These are phyloP conservation scores for Machaerirhynchus nigripectus DNA, from an alignment of 2,113 vertebrate genomes.

Conservation along the genomic window DNA sequence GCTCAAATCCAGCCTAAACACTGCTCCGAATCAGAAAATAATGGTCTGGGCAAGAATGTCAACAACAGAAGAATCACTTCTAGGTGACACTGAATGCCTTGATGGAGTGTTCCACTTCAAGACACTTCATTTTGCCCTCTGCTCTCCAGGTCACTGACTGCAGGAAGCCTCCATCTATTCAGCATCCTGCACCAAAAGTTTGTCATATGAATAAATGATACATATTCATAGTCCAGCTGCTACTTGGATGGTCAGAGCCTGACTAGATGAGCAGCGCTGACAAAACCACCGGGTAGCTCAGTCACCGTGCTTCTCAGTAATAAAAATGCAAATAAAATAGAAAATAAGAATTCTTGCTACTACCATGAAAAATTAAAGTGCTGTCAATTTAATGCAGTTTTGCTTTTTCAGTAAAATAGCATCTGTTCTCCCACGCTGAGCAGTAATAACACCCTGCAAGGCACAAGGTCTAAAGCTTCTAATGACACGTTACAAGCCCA, in stretches of 20 bases:
- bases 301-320: neutral
- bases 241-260: conserved; percentile 7
- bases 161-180: neutral
- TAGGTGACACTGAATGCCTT: neutral
- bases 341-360: conserved; percentile 1
- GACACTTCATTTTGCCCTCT: neutral
- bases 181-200: neutral
- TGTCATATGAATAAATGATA: neutral
- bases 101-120: conserved; percentile 13
- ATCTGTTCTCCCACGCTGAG: conserved; percentile 10
- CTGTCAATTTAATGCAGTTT: conserved; percentile 27
- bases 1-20: neutral
- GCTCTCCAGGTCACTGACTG: neutral
- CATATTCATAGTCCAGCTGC: conserved; percentile 34
- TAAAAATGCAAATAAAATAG: conserved; percentile 52
- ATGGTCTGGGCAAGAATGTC: neutral
- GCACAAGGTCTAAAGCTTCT: conserved; percentile 29
- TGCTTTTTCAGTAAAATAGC: conserved; percentile 15
- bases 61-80: neutral
- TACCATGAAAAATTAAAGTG: conserved; percentile 38
- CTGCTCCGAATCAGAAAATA: neutral
- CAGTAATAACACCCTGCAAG: neutral
- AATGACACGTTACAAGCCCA: neutral
- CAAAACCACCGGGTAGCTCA: conserved; percentile 30
- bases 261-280: neutral